Evolutionary conservation across 2,797 vertebrate genomes (phyloP), one percentile per base, ranked within the genome.

Genomic region (Cyprinodon diabolis): DNA sequence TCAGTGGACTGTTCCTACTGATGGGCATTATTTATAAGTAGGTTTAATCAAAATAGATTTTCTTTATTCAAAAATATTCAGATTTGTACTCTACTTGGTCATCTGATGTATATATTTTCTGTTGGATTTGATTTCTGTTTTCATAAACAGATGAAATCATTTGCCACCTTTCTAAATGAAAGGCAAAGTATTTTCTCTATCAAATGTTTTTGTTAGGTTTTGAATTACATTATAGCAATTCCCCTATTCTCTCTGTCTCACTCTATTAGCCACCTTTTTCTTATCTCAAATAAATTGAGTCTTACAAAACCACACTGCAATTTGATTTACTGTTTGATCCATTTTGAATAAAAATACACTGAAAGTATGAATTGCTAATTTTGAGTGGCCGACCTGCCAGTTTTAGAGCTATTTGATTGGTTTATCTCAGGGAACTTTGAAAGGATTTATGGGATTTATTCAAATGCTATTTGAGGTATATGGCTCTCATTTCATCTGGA

Each of bases 401-500:
- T 70, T 4, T 79, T 80, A 73, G 77, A 79, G 74, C 66, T 71
- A 83, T 84, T 91, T 91, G 89, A 92, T 92, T 92, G 89, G 80
- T 92, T 92, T 92, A 92, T 87, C 81, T 77, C 49, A 1, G 76
- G 76, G 68, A 93, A 89, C 80, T 91, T 89, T 90, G 84, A 92
- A 86, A 89, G 87, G 86, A 89, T 90, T 91, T 91, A 88, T 92
- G 83, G 84, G 87, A 86, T 93, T 92, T 91, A 92, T 92, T 91
- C 85, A 86, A 91, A 93, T 92, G 78, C 11, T 78, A 92, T 92
- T 91, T 87, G 83, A 87, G 85, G 88, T 90, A 92, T 93, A 93
- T 90, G 84, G 86, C 83, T 87, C 76, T 80, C 77, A 88, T 91
- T 90, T 81, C 71, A 72, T 86, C 71, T 89, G 72, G 74, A 82